phyloP scores from a whole-genome alignment of 2,113 vertebrate genomes.

The Vombatus ursinus region DNA sequence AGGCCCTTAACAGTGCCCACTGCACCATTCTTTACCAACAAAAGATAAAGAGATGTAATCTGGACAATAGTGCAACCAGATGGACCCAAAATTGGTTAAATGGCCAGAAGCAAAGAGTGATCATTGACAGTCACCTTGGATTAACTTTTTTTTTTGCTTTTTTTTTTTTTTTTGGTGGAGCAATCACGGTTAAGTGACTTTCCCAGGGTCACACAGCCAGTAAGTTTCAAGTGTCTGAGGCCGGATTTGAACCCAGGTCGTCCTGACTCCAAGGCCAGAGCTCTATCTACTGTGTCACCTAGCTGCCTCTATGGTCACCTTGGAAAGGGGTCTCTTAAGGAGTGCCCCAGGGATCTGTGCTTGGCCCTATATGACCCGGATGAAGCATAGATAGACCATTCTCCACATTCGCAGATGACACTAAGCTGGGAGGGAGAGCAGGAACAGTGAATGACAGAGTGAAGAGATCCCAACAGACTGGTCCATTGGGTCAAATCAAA shows the following conservation, averaged over 20 bases:
- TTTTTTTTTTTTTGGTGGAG: no score
- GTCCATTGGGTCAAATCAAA: background rate
- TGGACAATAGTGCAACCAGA: background rate
- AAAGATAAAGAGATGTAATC: background rate
- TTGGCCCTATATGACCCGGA: background rate
- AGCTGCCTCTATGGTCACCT: no score
- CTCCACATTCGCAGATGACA: background rate
- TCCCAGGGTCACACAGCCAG: no score
- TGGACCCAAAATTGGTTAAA: background rate
- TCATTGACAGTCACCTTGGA: background rate
- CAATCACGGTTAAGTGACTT: no score
- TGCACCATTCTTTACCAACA: background rate
- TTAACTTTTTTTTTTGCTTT: no score
- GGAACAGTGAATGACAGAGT: background rate
- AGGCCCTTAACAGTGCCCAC: background rate
- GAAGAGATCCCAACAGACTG: no score
- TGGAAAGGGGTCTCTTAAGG: background rate
- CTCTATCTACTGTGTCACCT: no score
- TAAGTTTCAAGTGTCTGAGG: no score
- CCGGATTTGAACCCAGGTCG: no score
- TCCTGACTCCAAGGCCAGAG: no score
- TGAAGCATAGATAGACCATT: fast-evolving
- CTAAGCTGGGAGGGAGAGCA: background rate
- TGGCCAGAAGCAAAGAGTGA: no score
- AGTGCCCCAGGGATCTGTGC: background rate